phyloP scores from a whole-genome alignment of 2,888 invertebrate genomes.

The Tetragonula carbonaria region DNA sequence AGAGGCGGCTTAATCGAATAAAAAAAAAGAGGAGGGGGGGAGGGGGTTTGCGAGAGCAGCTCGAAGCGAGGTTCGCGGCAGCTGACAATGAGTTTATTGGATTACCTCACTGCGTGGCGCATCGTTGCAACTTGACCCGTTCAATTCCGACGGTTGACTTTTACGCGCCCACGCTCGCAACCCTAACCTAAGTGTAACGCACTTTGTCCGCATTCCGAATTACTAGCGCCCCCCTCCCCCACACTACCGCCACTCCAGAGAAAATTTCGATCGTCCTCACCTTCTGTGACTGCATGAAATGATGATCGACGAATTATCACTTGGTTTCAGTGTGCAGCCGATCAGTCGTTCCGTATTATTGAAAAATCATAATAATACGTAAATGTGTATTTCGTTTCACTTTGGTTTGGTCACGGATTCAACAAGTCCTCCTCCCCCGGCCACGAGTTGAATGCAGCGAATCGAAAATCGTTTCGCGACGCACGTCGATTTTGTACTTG shows the following conservation, averaged over 20 bases:
- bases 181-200: constrained; percentile 31
- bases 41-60: constrained; percentile 38
- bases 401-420: too few species aligned
- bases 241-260: background rate
- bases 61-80: constrained; percentile 51
- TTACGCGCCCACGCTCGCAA: constrained; percentile 69
- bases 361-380: too few species aligned
- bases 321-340: too few species aligned
- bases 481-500: too few species aligned
- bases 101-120: constrained; percentile 70
- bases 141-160: constrained; percentile 78
- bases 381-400: too few species aligned
- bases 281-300: too few species aligned
- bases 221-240: background rate
- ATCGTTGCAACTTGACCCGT: constrained; percentile 76
- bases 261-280: background rate
- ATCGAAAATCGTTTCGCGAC: too few species aligned
- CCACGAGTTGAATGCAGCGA: too few species aligned
- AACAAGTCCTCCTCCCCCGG: too few species aligned
- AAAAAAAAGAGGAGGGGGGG: constrained; percentile 5
- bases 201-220: constrained; percentile 69
- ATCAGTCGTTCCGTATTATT: too few species aligned
- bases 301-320: too few species aligned
- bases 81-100: constrained; percentile 71
- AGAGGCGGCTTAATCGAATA: constrained; percentile 44